Evolutionary conservation across 2,797 vertebrate species (phyloP), one percentile per base, ranked within the genome.

Genomic region (Malacoctenus gilli): DNA sequence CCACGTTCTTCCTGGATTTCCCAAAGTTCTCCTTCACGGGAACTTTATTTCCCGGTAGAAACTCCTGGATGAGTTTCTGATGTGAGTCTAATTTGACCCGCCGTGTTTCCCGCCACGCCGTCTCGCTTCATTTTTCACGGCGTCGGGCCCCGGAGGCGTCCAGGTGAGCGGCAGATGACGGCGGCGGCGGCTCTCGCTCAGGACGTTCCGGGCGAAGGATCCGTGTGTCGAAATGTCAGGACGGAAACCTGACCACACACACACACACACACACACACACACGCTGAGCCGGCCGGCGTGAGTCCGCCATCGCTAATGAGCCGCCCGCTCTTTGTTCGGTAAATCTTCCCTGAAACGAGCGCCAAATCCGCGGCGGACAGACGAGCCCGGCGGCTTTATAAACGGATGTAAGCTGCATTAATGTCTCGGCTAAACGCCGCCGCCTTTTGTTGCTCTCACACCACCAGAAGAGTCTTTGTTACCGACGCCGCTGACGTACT

Each of bases 231-330:
- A 92, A 91, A 91, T 89, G 37, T 83, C 77, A 86, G 83, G 82
- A 67, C 75, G 84, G 91, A 90, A 92, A 92, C 86, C 75, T 86
- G 86, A 92, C 75, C 83, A 82, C 67, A 76, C 69, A n/a, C 38
- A 55, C 31, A 59, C 66, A 58, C 23, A 3, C 30, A 32, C 11
- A 10, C 7, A 11, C 7, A 32, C 2, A 8, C 30, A 68, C 38
- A 53, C 30, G 59, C 68, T 59, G 75, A 80, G 86, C 52, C 83
- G 74, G 62, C 65, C 11, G 53, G 65, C 47, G 57, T 79, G 84
- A 86, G 80, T 75, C 83, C 79, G 80, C 68, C 61, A 75, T 63
- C 74, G 75, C 80, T 86, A 89, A 90, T 89, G 82, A 91, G 80
- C 77, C 75, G 84, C 85, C 83, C 86, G 72, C 57, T 85, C 79